A percentile compares a stretch with the other conserved stretches of the same genome.
Conservation (phyloP, 30 jellyfish, hydroid and myxozoan species). For the Cassiopea xamachana region DNA sequence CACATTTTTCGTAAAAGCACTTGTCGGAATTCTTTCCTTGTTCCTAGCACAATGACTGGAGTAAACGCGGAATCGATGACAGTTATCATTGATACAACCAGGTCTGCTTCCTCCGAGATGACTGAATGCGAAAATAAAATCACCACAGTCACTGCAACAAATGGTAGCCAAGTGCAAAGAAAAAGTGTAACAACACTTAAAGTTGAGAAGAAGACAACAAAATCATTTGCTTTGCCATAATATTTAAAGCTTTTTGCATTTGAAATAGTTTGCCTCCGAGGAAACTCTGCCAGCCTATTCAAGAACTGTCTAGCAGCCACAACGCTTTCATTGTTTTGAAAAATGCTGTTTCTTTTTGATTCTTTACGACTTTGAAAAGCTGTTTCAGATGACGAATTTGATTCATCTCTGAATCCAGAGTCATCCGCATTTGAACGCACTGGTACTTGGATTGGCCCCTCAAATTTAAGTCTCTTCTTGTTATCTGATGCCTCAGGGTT, state of each 20-base stretch:
- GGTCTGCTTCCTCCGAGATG: slow-evolving; percentile 31
- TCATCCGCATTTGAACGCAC: slow-evolving; percentile 9
- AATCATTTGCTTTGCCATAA: slow-evolving; percentile 21
- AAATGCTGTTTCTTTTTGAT: slow-evolving; percentile 3
- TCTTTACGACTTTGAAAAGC: not conserved
- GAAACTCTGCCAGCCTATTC: not conserved
- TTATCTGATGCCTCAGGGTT: not conserved
- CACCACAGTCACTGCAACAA: slow-evolving; percentile 9
- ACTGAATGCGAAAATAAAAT: not conserved
- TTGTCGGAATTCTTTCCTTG: slow-evolving; percentile 50
- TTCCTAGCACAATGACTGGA: slow-evolving; percentile 46
- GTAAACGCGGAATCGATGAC: slow-evolving; percentile 55
- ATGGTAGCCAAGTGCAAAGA: slow-evolving; percentile 60
- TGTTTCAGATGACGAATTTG: not conserved
- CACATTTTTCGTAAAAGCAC: not conserved
- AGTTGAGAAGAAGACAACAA: slow-evolving; percentile 46
- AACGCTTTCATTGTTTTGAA: not conserved
- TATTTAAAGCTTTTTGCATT: not conserved
- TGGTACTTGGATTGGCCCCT: not conserved
- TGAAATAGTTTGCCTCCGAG: not conserved
- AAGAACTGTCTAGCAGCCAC: not conserved
- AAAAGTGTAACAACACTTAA: slow-evolving; percentile 45
- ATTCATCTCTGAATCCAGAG: slow-evolving; percentile 26
- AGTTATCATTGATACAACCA: slow-evolving; percentile 41
- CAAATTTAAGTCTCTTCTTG: not conserved